phyloP scores from a whole-genome alignment of 2,797 vertebrate species.

The Hylomyscus alleni region DNA sequence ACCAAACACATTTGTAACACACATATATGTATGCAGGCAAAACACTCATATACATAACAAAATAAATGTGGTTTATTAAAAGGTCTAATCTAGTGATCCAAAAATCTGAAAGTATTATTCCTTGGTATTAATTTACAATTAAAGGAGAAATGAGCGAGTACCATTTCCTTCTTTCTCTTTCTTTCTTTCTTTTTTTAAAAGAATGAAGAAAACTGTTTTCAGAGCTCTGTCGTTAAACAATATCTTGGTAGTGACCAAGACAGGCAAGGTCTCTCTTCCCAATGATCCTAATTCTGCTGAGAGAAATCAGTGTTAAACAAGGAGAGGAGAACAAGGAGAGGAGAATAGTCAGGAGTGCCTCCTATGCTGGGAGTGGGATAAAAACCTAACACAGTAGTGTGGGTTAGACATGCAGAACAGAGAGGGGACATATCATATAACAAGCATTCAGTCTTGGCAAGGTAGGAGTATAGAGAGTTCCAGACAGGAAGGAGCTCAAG shows the following conservation, averaged over 20 bases:
- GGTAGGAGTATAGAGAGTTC: not conserved
- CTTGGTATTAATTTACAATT: slow-evolving; percentile 23
- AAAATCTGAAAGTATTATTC: slow-evolving; percentile 15
- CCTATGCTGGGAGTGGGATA: not conserved
- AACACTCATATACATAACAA: too few relatives aligned
- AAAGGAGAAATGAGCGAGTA: slow-evolving; percentile 37
- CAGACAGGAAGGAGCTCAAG: not conserved
- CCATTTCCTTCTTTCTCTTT: not conserved
- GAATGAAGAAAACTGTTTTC: slow-evolving; percentile 40
- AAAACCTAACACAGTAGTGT: not conserved
- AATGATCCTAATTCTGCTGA: not conserved
- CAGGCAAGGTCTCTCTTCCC: not conserved
- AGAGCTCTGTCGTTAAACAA: not conserved
- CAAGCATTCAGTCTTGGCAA: not conserved
- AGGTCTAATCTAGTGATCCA: not conserved
- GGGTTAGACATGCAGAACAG: not conserved
- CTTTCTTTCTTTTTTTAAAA: not conserved
- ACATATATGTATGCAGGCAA: not conserved
- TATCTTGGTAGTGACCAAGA: not conserved
- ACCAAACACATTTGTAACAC: not conserved
- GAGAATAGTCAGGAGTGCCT: not conserved
- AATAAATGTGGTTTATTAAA: not conserved
- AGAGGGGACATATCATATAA: not conserved
- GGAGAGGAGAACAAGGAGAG: not conserved
- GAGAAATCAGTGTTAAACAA: not conserved